Evolutionary conservation across 37 sponge, comb jelly and placozoan species (phyloP).

Genomic region (Chondrilla cf. caribensis): DNA sequence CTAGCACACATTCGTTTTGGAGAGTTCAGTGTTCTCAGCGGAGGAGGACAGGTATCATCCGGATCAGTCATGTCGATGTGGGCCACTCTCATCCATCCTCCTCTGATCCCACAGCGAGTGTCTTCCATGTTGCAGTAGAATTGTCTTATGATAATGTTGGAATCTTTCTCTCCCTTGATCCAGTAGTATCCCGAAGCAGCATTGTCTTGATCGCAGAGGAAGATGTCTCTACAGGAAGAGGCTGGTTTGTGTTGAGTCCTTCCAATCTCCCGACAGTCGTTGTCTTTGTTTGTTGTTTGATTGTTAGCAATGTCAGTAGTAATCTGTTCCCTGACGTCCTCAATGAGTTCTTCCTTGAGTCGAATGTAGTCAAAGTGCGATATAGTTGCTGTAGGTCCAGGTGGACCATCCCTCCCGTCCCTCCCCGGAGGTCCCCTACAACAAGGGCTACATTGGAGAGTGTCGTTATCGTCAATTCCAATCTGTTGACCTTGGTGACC

Average conservation of each 20-base stretch:
- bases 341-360: background rate
- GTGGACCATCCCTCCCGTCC: conserved; percentile 4
- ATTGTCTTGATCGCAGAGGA: background rate
- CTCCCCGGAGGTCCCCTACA: background rate
- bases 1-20: background rate
- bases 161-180: background rate
- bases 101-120: background rate
- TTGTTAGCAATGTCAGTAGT: background rate
- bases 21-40: background rate
- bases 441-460: too few relatives aligned
- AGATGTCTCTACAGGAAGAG: background rate
- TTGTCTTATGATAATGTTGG: background rate
- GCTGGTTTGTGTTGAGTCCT: background rate
- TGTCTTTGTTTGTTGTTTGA: too few relatives aligned
- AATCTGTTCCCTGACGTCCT: background rate
- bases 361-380: background rate
- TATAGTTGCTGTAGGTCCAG: background rate
- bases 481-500: too few relatives aligned
- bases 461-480: too few relatives aligned
- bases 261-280: background rate
- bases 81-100: conserved; percentile 19
- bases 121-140: background rate
- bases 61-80: background rate
- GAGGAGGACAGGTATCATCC: background rate
- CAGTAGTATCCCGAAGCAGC: conserved; percentile 6